Percentiles rank a stretch among this genome's conserved stretches.
These are phyloP conservation scores for Ciona savignyi DNA, from an alignment of 23 tunicate genomes.

Conservation along the genomic window DNA sequence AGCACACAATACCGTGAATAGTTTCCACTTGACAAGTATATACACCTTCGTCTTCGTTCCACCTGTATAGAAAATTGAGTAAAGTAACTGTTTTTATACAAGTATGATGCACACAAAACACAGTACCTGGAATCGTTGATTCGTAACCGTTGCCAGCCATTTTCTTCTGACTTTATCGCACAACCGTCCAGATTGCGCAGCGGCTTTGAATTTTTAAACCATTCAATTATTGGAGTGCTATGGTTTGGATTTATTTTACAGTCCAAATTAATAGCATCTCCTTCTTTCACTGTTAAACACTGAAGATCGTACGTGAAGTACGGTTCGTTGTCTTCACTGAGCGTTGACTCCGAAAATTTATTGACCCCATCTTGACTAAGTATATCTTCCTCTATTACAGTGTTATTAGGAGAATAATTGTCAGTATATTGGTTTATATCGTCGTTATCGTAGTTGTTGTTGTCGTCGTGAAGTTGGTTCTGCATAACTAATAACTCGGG, in stretches of 20 bases:
- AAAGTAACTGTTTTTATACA: too few relatives aligned
- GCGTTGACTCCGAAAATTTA: too few relatives aligned
- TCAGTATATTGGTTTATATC: too few relatives aligned
- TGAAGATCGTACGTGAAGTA: conserved; percentile 18
- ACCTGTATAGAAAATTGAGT: too few relatives aligned
- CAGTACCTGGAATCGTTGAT: conserved; percentile 29
- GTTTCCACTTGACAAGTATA: conserved; percentile 31
- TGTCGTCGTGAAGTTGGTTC: too few relatives aligned
- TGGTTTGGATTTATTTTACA: conserved; percentile 17
- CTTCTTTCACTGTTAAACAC: conserved; percentile 30
- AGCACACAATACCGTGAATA: neutral
- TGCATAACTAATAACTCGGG: too few relatives aligned
- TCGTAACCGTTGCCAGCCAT: conserved; percentile 23
- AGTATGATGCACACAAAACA: too few relatives aligned
- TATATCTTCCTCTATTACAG: too few relatives aligned
- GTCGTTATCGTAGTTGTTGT: too few relatives aligned
- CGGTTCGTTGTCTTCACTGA: neutral
- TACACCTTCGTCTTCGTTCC: conserved; percentile 29
- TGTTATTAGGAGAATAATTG: too few relatives aligned
- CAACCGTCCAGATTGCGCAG: conserved; percentile 14
- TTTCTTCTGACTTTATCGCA: conserved; percentile 8
- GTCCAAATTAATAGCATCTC: conserved; percentile 25
- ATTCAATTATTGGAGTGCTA: neutral
- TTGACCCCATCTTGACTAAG: too few relatives aligned
- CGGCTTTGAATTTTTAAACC: conserved; percentile 32